Percentiles rank a stretch among this genome's conserved stretches.
These are phyloP conservation scores for Lepisosteus osseus DNA, from an alignment of 2,113 vertebrate species.

Conservation along the genomic window DNA sequence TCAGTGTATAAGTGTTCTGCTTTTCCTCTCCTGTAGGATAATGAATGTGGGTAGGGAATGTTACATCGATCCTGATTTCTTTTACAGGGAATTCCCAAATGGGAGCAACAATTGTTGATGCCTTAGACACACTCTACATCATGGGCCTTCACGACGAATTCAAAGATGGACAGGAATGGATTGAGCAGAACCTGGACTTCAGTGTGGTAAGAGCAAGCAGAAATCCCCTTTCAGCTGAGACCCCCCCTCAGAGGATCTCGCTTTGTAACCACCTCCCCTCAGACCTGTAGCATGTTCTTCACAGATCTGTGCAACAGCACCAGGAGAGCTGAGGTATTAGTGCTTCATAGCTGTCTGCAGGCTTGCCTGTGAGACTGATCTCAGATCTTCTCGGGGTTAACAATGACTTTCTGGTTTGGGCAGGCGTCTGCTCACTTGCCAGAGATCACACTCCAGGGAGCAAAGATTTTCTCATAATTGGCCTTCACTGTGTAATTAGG, in stretches of 20 bases:
- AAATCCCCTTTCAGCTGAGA: background rate
- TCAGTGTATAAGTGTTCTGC: background rate
- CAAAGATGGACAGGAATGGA: conserved; percentile 93
- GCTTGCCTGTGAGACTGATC: no score
- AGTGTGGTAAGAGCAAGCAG: conserved; percentile 74
- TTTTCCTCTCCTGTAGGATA: background rate
- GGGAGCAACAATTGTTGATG: conserved; percentile 94
- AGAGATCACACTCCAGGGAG: background rate
- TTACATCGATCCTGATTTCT: conserved; percentile 14
- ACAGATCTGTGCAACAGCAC: no score
- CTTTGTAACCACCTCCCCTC: no score
- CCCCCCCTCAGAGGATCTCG: no score
- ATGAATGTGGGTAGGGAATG: background rate
- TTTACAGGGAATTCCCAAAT: conserved; percentile 88
- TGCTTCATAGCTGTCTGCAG: no score
- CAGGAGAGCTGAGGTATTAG: no score
- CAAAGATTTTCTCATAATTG: background rate
- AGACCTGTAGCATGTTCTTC: no score
- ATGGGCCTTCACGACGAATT: conserved; percentile 97
- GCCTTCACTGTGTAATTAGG: background rate
- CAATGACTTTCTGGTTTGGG: background rate
- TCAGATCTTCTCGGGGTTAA: no score
- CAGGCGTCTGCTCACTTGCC: background rate
- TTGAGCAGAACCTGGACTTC: conserved; percentile 93
- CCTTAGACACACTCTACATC: conserved; percentile 93